Evolutionary conservation across 1,140 invertebrate species (phyloP).

Genomic region (Cryptotermes secundus): DNA sequence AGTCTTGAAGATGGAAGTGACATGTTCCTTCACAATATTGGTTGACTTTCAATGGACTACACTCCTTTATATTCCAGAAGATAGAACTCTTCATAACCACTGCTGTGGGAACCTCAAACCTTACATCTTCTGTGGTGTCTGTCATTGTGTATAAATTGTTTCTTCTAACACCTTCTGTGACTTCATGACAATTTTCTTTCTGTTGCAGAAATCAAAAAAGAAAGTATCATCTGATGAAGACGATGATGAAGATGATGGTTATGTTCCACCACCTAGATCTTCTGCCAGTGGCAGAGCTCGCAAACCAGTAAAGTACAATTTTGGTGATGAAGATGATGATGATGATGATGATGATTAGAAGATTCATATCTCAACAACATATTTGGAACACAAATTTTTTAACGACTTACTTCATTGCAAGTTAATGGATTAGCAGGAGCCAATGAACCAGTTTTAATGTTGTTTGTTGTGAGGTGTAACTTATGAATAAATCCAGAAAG

Average conservation of each 20-base stretch:
- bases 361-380: background rate
- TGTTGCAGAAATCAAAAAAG: slow-evolving; percentile 4
- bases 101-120: too few relatives aligned
- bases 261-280: background rate
- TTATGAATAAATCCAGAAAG: background rate
- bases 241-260: background rate
- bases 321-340: slow-evolving; percentile 3
- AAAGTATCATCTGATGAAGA: background rate
- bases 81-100: too few relatives aligned
- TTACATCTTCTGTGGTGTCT: too few relatives aligned
- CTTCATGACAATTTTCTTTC: background rate
- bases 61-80: too few relatives aligned
- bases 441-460: background rate
- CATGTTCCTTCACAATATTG: too few relatives aligned
- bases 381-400: background rate
- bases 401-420: background rate
- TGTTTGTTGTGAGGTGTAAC: background rate
- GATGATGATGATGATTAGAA: background rate
- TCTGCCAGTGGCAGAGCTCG: background rate
- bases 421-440: background rate
- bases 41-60: too few relatives aligned
- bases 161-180: too few relatives aligned
- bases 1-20: too few relatives aligned
- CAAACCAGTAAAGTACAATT: background rate
- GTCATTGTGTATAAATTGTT: too few relatives aligned